Conservation (phyloP, 2,113 vertebrate species). For the Corythornis cristatus region DNA sequence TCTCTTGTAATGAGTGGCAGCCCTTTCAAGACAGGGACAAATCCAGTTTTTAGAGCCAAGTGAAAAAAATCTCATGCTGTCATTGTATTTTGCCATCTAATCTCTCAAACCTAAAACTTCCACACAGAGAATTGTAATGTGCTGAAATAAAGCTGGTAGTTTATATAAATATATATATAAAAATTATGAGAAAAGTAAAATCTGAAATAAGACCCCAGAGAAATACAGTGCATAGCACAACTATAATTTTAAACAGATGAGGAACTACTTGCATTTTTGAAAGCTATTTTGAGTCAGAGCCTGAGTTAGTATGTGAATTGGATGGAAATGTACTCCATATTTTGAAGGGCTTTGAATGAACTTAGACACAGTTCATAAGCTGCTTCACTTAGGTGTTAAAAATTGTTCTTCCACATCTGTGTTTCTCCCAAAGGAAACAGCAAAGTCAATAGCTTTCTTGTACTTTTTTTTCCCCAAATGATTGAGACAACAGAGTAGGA, state of each 20-base stretch:
- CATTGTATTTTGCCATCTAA: not conserved
- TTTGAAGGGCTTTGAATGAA: not conserved
- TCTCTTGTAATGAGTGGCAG: not conserved
- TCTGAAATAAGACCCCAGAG: not conserved
- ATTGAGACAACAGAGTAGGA: not conserved
- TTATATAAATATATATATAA: not conserved
- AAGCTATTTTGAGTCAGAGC: conserved; percentile 15
- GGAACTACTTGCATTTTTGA: conserved; percentile 5
- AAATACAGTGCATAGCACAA: not conserved
- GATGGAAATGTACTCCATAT: not conserved
- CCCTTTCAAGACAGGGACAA: not conserved
- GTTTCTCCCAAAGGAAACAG: conserved; percentile 47
- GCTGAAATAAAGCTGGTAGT: not conserved
- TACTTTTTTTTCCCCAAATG: not conserved
- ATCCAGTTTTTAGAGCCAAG: not conserved
- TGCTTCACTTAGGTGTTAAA: conserved; percentile 54
- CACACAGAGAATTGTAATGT: not conserved
- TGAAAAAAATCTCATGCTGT: conserved; percentile 13
- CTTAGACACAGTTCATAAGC: conserved; percentile 47
- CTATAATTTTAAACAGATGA: conserved; percentile 41
- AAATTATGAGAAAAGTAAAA: not conserved
- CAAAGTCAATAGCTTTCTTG: conserved; percentile 46
- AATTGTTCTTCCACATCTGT: conserved; percentile 52
- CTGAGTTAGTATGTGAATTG: conserved; percentile 44
- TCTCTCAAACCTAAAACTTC: not conserved